Percentiles rank a stretch among this genome's conserved stretches.
These are phyloP conservation scores for Gasterosteus nipponicus DNA, from an alignment of 2,113 vertebrate species.

Conservation along the genomic window DNA sequence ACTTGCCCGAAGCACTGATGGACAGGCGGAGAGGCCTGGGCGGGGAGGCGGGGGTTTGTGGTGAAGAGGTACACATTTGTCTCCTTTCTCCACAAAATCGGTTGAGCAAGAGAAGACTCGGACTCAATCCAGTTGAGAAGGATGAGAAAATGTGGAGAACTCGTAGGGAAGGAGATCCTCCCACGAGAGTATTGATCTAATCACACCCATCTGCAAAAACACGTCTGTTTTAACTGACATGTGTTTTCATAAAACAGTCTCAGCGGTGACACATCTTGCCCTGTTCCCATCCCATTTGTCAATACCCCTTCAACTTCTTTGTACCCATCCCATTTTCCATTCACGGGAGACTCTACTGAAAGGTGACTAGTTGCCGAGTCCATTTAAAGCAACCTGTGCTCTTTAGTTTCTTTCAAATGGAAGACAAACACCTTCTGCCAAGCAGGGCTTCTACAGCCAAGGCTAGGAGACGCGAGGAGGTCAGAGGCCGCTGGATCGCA, in stretches of 20 bases:
- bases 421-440: constrained; percentile 24
- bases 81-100: constrained; percentile 34
- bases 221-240: constrained; percentile 61
- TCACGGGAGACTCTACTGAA: background rate
- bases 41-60: background rate
- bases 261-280: constrained; percentile 40
- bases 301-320: background rate
- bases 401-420: background rate
- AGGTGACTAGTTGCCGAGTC: background rate
- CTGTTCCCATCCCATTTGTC: constrained; percentile 29
- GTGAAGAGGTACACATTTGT: constrained; percentile 28
- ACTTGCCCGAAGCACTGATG: constrained; percentile 61
- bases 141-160: constrained; percentile 53
- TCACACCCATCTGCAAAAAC: constrained; percentile 76
- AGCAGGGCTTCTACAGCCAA: constrained; percentile 18
- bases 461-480: constrained; percentile 47
- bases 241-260: constrained; percentile 68
- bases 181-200: constrained; percentile 57
- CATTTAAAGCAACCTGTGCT: background rate
- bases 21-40: constrained; percentile 48
- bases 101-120: background rate
- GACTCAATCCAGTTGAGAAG: constrained; percentile 43
- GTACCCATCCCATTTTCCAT: background rate
- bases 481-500: constrained; percentile 67
- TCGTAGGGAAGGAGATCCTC: constrained; percentile 61